Base-by-base conservation (phyloP, 2,113 vertebrate genomes). In the Tretioscincus oriximinensis region DNA sequence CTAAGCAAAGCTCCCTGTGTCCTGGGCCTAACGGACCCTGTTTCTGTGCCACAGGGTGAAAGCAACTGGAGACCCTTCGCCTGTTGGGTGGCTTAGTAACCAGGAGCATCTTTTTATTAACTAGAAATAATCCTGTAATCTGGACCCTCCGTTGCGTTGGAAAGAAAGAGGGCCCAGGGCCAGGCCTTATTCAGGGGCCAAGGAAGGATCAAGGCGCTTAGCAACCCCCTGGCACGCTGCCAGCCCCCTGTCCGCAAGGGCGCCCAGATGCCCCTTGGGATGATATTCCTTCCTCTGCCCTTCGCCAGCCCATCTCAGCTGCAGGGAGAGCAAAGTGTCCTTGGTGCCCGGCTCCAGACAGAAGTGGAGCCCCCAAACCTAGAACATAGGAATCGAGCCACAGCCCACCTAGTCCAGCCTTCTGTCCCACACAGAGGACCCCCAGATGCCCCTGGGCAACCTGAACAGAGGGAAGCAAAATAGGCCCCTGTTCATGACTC, bases 141-240 rank as follows among this genome's bases (percentile, higher is more conserved):
- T 14, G 51, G 10, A 12, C 51, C 4, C 7, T 54, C 6, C 7
- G 16, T 7, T 54, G 16, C 61, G 7, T 28, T 65, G 10, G 12
- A 26, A 28, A 28, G 8, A n/a, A n/a, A 16, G 29, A 68, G 29
- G 29, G 20, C 29, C 1, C 16, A 18, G 26, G 21, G 51, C 73
- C 45, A 16, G 22, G 63, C 35, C 0, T 0, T 35, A 3, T 28
- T 58, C 6, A 47, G 14, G 49, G 51, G 49, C 1, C 54, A 11
- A 58, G 18, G 5, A 24, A 58, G 26, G 14, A 1, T 6, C 68
- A 21, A 54, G 51, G 51, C 51, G 11, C 10, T 14, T 54, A 54
- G 51, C 51, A 54, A 54, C 10, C 51, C 51, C 5, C 51, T 5
- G 0, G 12, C 71, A 14, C 64, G 74, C 41, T 26, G 16, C 68